Evolutionary conservation across 1,140 invertebrate genomes (phyloP), one percentile per base, ranked within the genome.

Genomic region (Ladona fulva): DNA sequence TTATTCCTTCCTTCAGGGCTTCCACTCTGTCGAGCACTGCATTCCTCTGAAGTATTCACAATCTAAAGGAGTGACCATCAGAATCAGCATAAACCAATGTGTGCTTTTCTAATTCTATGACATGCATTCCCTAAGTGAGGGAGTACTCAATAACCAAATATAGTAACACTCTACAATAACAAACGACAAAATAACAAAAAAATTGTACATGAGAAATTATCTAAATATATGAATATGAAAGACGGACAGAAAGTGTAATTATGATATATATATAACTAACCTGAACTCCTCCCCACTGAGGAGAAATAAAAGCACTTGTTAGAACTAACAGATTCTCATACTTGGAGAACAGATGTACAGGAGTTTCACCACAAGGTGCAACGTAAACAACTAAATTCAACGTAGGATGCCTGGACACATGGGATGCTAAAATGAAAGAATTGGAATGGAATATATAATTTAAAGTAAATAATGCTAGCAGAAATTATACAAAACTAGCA

Each of bases 241-340:
- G 8, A 37, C 8, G 1, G 29, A 37, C 29, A 37, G 29, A 37
- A 37, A 37, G 29, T 5, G 8, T 5, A 37, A 37, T 37, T 37
- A n/a, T n/a, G n/a, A n/a, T n/a, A 37, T 37, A 37, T 5, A 5
- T 37, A 37, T 5, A 80, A 82, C 80, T 81, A 83, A 92, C 88
- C 66, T 92, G 89, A 52, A 95, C 90, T n/a, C 91, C 95, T 78
- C 97, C 97, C 97, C 97, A 99, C 78, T 94, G 89, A 7, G 95
- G 94, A 16, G 95, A 95, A 78, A 97, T 88, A 83, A 96, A 95
- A 0, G 93, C 90, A 86, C 94, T 92, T 16, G 89, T 83, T 79
- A 80, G 80, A 77, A 82, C 81, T 12, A 80, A 80, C 24, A 78
- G 83, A 76, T 81, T 76, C 75, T 25, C 77, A 76, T 25, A 83